Base-by-base conservation (phyloP, 64 coral and sea anemone species). In the Stichodactyla mertensii region DNA sequence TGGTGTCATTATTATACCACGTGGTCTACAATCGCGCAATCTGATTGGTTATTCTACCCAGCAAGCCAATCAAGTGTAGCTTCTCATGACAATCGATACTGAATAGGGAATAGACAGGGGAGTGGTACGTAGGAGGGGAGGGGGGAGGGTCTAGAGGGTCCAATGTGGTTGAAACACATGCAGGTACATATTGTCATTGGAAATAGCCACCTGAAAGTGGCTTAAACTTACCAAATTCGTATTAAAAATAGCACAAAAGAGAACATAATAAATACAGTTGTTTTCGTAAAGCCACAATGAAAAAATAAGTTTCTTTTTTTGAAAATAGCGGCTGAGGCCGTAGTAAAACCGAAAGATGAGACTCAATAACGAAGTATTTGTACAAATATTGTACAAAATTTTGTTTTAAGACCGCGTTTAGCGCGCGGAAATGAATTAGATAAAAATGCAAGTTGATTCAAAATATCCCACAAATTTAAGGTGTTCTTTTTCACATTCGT, bases 1-100 rank as follows among this genome's bases (percentile, higher is more conserved):
- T 90, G 89, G 70, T 90, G 82, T 85, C 89, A 85, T 90, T 90
- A 82, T 60, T 31, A 4, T 18, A 90, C 52, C 89, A 90, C 52
- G 89, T 90, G 89, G 77, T 54, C 55, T 64, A 6, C 4, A 9
- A 14, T 45, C 51, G 15, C 86, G 69, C 13, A 20, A 22, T 87
- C 79, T 92, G 85, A 92, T 92, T 92, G 90, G 90, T 67, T 60
- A 27, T 64, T 0, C 16, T 61, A 7, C 4, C 16, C 0, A 36
- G 18, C 11, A 61, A 91, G 57, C 85, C 79, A 87, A 87, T 57
- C 45, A 52, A 28, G 12, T 12, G 23, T 8, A 58, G 57, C 2
- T 10, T 64, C 0, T 45, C 20, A 5, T n/a, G 2, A 9, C 1
- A 83, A 45, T 45, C 36, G 36, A 45, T 45, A 45, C 36, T 45